Evolutionary conservation across 2,888 invertebrate genomes (phyloP), one percentile per base, ranked within the genome.

Genomic region (Conomelus anceps): DNA sequence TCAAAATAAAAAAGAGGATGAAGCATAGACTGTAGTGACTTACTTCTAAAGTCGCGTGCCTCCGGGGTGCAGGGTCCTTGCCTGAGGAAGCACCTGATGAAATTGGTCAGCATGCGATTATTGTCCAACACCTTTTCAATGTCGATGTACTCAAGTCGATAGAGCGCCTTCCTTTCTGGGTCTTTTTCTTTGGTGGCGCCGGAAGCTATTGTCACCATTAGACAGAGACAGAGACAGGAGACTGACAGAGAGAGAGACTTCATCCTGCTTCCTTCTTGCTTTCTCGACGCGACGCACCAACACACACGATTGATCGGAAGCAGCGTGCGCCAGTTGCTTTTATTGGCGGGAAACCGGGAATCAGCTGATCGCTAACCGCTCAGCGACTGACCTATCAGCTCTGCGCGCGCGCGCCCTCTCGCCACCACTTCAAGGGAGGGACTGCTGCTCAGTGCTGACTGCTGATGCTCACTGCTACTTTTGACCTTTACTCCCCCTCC

Each of bases 41-140:
- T 88, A 90, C 90, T 90, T 89, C 89, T 88, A 24, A 90, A 90
- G 23, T 90, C 90, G 22, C 90, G 24, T 0, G 88, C 90, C 87
- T 90, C 90, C 0, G 90, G 90, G 1, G 90, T 84, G 84, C 90
- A 90, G 0, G 90, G 86, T 9, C 90, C 90, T 22, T 89, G 86
- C 7, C 88, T 84, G 0, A 90, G 23, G 86, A 90, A 90, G 34
- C 90, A 90, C 29, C 63, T 88, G 34, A 90, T 85, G 24, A 89
- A 90, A 63, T 88, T 90, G 0, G 88, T 89, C 90, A 90, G 86
- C 63, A 90, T 90, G 22, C 90, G 29, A 24, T 88, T 41, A 23
- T 90, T 90, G 24, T 88, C 86, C 11, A 90, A 84, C 89, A 90
- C 89, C 24, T 88, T 90, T 63, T 90, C 84, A 6, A 90, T 89